Evolutionary conservation across 2,113 vertebrate genomes (phyloP).

Genomic region (Eretmodus cyanostictus): DNA sequence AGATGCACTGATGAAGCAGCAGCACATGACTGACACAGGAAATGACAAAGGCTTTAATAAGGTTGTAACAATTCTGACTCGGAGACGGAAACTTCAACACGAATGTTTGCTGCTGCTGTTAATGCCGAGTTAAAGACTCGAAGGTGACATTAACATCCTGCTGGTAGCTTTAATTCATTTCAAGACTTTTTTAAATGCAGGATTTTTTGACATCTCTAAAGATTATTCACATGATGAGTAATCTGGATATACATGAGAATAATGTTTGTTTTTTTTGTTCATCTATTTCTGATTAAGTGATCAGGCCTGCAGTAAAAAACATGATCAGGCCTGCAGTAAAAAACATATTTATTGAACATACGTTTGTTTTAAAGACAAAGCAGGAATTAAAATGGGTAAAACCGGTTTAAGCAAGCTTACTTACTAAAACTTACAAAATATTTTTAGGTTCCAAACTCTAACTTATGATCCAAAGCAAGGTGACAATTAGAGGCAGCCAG

Average conservation of each 20-base stretch:
- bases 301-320: neutral
- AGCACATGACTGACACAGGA: neutral
- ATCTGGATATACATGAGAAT: fast-evolving
- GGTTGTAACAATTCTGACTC: neutral
- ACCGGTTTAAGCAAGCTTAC: fast-evolving
- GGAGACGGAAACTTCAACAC: neutral
- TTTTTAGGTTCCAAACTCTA: neutral
- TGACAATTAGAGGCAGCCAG: neutral
- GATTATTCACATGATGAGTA: fast-evolving
- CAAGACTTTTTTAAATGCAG: neutral
- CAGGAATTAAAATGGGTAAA: neutral
- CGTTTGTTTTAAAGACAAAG: neutral
- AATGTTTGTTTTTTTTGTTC: neutral
- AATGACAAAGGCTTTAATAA: neutral
- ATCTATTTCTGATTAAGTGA: neutral
- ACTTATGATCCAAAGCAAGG: neutral
- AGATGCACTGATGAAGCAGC: neutral
- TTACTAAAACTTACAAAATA: neutral
- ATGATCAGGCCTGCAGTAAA: neutral
- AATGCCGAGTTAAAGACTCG: neutral
- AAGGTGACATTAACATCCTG: neutral
- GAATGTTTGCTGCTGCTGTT: neutral
- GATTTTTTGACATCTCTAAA: neutral
- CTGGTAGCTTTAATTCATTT: neutral
- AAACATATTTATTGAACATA: fast-evolving